phyloP scores from a whole-genome alignment of 2,888 invertebrate genomes.

The Parascotia fuliginaria region DNA sequence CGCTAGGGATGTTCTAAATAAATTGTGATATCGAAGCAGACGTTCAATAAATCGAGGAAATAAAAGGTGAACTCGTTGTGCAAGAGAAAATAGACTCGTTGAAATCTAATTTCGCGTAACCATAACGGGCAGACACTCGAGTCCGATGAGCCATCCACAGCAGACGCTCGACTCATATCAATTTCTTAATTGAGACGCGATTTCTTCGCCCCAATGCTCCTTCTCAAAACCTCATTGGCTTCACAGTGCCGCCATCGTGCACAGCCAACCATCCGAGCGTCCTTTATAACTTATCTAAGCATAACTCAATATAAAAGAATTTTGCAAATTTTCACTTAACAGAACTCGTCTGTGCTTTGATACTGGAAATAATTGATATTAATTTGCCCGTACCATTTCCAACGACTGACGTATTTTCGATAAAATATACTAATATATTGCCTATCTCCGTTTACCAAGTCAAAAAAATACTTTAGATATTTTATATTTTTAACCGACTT shows the following conservation, averaged over 20 bases:
- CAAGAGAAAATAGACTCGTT: slow-evolving; percentile 81
- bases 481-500: no score
- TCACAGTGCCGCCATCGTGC: slow-evolving; percentile 19
- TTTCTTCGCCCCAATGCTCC: slow-evolving; percentile 64
- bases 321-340: slow-evolving; percentile 6
- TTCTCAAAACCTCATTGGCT: slow-evolving; percentile 59
- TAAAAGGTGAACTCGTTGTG: slow-evolving; percentile 71
- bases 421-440: no score
- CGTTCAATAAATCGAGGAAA: slow-evolving; percentile 68
- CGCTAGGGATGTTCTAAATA: slow-evolving; percentile 9
- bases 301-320: slow-evolving; percentile 35
- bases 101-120: slow-evolving; percentile 86
- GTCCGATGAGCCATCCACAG: slow-evolving; percentile 81
- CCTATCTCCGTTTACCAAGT: no score
- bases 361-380: no score
- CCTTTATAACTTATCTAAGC: slow-evolving; percentile 45
- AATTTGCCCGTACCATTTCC: no score
- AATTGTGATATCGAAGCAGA: slow-evolving; percentile 39
- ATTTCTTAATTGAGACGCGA: slow-evolving; percentile 79
- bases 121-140: slow-evolving; percentile 80
- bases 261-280: slow-evolving; percentile 37
- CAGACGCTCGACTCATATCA: slow-evolving; percentile 82
- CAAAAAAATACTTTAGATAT: no score
- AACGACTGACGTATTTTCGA: no score
- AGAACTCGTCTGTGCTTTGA: no score